A percentile compares a stretch with the other conserved stretches of the same genome.
Conservation (phyloP, 2,113 vertebrate genomes). For the Xiphophorus couchianus region DNA sequence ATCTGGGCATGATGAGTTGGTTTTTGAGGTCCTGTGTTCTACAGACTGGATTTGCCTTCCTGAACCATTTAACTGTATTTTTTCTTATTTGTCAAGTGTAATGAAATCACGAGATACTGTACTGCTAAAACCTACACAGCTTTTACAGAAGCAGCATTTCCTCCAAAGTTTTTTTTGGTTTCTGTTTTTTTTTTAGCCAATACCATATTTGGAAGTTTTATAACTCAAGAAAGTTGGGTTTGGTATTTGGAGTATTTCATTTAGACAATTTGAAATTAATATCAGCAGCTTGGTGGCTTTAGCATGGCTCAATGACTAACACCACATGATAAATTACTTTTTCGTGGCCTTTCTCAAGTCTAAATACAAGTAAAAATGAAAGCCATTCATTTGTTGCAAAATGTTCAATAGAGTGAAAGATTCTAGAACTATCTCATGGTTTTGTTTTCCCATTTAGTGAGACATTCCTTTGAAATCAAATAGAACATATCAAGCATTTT, state of each 20-base stretch:
- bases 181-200: too few species aligned
- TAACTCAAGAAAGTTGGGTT: neutral
- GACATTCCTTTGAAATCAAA: neutral
- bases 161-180: neutral
- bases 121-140: neutral
- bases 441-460: neutral
- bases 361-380: neutral
- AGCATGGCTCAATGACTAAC: neutral
- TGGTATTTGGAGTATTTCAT: neutral
- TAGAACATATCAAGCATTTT: neutral
- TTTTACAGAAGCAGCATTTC: neutral
- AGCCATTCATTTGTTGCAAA: neutral
- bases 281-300: neutral
- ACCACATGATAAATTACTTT: neutral
- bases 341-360: neutral
- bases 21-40: too few species aligned
- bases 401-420: neutral
- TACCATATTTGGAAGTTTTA: too few species aligned
- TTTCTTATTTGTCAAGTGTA: too few species aligned
- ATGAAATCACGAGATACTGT: too few species aligned
- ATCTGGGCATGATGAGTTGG: too few species aligned
- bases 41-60: too few species aligned
- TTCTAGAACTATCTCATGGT: neutral
- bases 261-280: neutral
- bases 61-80: too few species aligned